Base-by-base conservation (phyloP, 2,797 vertebrate species). In the Coilia nasus region DNA sequence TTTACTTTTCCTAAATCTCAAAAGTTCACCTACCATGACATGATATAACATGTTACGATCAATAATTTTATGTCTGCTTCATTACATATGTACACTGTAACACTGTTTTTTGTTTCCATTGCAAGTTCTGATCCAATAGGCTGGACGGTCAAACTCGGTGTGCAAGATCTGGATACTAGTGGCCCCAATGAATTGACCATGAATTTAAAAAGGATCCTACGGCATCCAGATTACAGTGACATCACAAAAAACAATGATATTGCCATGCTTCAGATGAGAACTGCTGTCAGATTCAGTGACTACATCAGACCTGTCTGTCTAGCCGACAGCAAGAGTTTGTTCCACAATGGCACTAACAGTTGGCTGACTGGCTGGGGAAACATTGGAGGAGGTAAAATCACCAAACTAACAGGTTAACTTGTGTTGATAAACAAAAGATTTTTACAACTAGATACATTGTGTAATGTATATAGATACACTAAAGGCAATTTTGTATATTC, bases 301-400 rank as follows among this genome's bases (percentile, higher is more conserved):
- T 62, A 62, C n/a, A 62, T 62, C 59, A 21, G n/a, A n/a, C 59
- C 59, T 62, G 59, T 62, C n/a, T 62, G 59, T 62, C 10, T 62
- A n/a, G 6, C 59, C 7, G 59, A 62, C 21, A 62, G 59, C 21
- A 62, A 62, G 6, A 62, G 59, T 23, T 21, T 62, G 6, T 62
- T 62, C 23, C 59, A 62, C 9, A 62, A 62, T 62, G 59, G 59
- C 59, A 62, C 59, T 10, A 10, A n/a, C 6, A 62, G 59, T 21
- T 62, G 59, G 59, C 6, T 62, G 21, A 62, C 59, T 62, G 59
- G 59, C n/a, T 62, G 59, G 59, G 59, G 59, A 62, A n/a, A 23
- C 21, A 10, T 62, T 23, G 21, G 21, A 23, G 59, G n/a, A 6
- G 59, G 59, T 62, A 62, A 5, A 23, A 23, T 23, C 35, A 41